Percentiles rank a stretch among this genome's conserved stretches.
phyloP scores from a whole-genome alignment of 2,797 vertebrate genomes.

The Clarias fuscus region DNA sequence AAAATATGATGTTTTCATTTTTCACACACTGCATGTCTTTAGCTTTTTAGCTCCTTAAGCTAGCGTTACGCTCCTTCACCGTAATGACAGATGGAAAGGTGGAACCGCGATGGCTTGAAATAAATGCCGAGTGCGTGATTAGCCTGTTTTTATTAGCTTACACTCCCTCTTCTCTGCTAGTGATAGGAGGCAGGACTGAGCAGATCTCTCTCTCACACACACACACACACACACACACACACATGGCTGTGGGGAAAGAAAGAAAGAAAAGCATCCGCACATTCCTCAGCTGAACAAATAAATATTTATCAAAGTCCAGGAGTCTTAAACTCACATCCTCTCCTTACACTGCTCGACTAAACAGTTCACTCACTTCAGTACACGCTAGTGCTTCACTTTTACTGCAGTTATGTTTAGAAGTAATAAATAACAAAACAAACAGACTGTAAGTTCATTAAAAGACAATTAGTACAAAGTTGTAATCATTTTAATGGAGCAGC shows the following conservation, averaged over 20 bases:
- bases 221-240: too few relatives aligned
- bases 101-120: neutral
- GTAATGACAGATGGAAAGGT: neutral
- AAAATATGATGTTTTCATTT: neutral
- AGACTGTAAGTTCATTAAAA: neutral
- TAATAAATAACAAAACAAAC: neutral
- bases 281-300: slow-evolving; percentile 10
- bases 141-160: neutral
- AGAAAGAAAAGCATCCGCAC: neutral
- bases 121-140: neutral
- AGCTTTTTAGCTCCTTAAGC: neutral
- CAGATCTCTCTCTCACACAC: neutral
- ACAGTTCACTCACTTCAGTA: neutral
- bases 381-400: neutral
- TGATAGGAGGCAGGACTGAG: neutral
- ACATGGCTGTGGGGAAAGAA: neutral
- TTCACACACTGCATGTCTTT: neutral
- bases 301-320: neutral
- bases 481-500: neutral
- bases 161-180: too few relatives aligned
- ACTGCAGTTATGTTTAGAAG: neutral
- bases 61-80: neutral
- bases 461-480: neutral
- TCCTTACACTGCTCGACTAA: neutral
- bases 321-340: neutral